Evolutionary conservation across 2,113 vertebrate genomes (phyloP), one percentile per base, ranked within the genome.

Genomic region (Poeciliopsis prolifica): DNA sequence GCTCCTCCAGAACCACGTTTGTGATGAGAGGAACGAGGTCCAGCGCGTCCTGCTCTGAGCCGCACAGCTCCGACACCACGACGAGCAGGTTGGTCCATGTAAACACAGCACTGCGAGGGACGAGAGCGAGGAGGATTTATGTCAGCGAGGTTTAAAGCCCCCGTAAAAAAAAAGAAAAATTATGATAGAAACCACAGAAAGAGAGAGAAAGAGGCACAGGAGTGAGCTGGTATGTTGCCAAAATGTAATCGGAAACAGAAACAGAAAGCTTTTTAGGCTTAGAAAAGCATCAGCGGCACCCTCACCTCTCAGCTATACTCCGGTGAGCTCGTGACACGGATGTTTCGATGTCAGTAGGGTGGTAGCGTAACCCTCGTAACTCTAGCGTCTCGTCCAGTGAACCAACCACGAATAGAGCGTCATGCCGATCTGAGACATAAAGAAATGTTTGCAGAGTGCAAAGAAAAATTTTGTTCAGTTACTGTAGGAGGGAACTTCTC

Each of bases 81-180:
- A 99, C 98, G 12, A 99, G 95, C 90, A 99, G 88, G 93, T 99
- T 99, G 93, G 97, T 99, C 98, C 98, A 99, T 0, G 97, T 99
- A 95, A 99, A 99, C 44, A 99, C 98, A 0, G 98, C 98, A 69
- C 98, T 99, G 82, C 5, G 29, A 51, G 17, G n/a, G 6, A 68
- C 0, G 22, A 66, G 24, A 40, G 37, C 2, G 29, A 42, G 5
- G 30, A 22, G 63, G 63, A 5, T 69, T 28, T 19, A 6, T 17
- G 30, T 65, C 30, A 54, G 44, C 12, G 35, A 64, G 10, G 7
- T 37, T 7, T 35, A 17, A 28, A 58, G 28, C 4, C 22, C 26
- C 29, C 29, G 29, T 2, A 29, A 29, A 29, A 29, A 29, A 44
- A 40, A 11, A 40, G 11, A 40, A 40, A 40, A 13, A 40, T 35